Evolutionary conservation across 1,140 invertebrate genomes (phyloP).

Genomic region (Bombus polaris): DNA sequence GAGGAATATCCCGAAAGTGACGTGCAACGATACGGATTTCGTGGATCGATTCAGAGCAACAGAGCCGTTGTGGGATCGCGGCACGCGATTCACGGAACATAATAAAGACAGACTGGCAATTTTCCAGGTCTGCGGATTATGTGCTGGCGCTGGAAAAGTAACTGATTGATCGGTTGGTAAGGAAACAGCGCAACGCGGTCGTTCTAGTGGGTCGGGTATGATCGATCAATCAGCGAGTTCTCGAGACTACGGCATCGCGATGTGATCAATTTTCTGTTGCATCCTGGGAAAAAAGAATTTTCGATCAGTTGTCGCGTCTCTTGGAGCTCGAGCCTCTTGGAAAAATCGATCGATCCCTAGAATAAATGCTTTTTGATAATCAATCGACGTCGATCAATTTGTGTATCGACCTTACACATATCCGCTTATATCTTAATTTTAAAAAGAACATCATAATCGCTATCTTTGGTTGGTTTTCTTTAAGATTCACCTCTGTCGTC

Average conservation of each 20-base stretch:
- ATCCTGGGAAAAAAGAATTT: not conserved
- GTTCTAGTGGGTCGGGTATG: conserved; percentile 6
- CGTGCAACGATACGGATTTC: not conserved
- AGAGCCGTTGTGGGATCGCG: not conserved
- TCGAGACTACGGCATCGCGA: conserved; percentile 22
- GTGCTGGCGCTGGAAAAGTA: conserved; percentile 49
- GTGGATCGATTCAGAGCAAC: conserved; percentile 12
- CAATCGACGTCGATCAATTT: not conserved
- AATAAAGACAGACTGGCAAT: conserved; percentile 62
- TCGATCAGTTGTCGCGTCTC: not conserved
- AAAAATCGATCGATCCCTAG: not conserved
- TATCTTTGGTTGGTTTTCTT: not conserved
- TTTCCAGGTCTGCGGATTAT: conserved; percentile 56
- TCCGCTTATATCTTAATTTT: too few relatives aligned
- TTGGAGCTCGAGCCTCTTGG: too few relatives aligned
- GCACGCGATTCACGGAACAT: conserved; percentile 39
- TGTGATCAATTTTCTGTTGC: conserved; percentile 58
- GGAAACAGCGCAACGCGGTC: conserved; percentile 48
- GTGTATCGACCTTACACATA: too few relatives aligned
- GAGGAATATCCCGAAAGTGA: not conserved
- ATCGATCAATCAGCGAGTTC: conserved; percentile 63
- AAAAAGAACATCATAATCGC: too few relatives aligned
- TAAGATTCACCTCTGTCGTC: conserved; percentile 33
- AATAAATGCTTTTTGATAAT: not conserved
- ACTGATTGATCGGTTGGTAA: conserved; percentile 65